Evolutionary conservation across 2,888 invertebrate genomes (phyloP).

Genomic region (Brenthis ino): DNA sequence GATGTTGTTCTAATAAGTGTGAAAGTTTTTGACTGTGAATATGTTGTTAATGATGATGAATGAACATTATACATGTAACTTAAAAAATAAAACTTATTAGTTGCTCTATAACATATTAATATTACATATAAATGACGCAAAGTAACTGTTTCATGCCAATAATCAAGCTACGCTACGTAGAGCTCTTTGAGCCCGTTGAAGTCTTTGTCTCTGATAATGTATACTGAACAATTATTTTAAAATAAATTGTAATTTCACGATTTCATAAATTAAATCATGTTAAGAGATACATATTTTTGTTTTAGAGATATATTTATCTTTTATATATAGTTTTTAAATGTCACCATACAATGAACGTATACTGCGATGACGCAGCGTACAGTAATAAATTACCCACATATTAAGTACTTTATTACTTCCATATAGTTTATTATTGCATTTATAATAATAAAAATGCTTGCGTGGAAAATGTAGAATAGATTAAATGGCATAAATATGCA

Average conservation of each 20-base stretch:
- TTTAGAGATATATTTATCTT: slow-evolving; percentile 27
- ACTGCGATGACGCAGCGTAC: slow-evolving; percentile 37
- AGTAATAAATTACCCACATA: slow-evolving; percentile 37
- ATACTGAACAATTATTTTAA: background rate
- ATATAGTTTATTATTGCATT: slow-evolving; percentile 35
- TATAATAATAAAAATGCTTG: slow-evolving; percentile 32
- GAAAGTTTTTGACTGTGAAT: too few species aligned
- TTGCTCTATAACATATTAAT: background rate
- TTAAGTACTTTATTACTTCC: slow-evolving; percentile 40
- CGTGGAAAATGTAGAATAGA: slow-evolving; percentile 27
- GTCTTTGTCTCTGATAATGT: slow-evolving; percentile 28
- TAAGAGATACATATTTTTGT: background rate
- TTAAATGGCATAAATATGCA: slow-evolving; percentile 32
- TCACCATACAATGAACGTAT: slow-evolving; percentile 29
- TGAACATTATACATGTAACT: too few species aligned
- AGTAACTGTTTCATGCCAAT: background rate
- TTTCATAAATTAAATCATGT: background rate
- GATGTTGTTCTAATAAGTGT: too few species aligned
- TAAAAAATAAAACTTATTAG: too few species aligned
- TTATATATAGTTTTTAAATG: slow-evolving; percentile 41
- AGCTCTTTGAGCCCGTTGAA: slow-evolving; percentile 27
- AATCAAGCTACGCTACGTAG: slow-evolving; percentile 6
- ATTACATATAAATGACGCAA: background rate
- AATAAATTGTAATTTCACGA: background rate
- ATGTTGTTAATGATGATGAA: too few species aligned